Conservation (phyloP, 2,888 invertebrate genomes). For the Macrosiphum euphorbiae region DNA sequence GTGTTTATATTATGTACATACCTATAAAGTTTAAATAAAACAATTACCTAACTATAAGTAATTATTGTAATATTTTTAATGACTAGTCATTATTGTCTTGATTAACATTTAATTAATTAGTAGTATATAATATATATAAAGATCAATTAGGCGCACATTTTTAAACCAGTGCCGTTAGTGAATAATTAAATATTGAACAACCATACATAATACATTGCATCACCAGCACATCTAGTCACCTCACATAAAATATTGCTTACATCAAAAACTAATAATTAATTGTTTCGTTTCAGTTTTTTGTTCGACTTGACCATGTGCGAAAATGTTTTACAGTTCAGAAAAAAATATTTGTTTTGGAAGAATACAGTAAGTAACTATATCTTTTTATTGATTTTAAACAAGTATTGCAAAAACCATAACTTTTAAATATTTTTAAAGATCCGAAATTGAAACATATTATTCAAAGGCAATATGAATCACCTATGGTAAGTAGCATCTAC, state of each 20-base stretch:
- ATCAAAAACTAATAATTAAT: not conserved
- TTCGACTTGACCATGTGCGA: conserved; percentile 97
- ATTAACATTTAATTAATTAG: not conserved
- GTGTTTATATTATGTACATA: not conserved
- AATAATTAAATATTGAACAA: not conserved
- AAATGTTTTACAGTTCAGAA: conserved; percentile 99
- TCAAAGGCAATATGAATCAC: conserved; percentile 96
- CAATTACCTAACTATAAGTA: not conserved
- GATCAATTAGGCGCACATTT: conserved; percentile 43
- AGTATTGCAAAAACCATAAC: not conserved
- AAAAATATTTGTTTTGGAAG: conserved; percentile 98
- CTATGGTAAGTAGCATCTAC: conserved; percentile 84
- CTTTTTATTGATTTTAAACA: not conserved
- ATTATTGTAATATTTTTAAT: not conserved
- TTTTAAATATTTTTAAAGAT: conserved; percentile 79
- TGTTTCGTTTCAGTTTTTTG: conserved; percentile 92
- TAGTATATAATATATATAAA: not conserved
- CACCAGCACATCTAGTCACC: not conserved
- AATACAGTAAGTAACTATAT: conserved; percentile 92
- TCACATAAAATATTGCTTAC: not conserved
- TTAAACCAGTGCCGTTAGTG: conserved; percentile 42
- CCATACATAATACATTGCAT: conserved; percentile 25
- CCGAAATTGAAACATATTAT: conserved; percentile 96
- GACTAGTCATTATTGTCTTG: not conserved
- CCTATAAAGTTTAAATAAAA: not conserved